phyloP scores from a whole-genome alignment of 2,797 vertebrate genomes.

The Lepus townsendii region DNA sequence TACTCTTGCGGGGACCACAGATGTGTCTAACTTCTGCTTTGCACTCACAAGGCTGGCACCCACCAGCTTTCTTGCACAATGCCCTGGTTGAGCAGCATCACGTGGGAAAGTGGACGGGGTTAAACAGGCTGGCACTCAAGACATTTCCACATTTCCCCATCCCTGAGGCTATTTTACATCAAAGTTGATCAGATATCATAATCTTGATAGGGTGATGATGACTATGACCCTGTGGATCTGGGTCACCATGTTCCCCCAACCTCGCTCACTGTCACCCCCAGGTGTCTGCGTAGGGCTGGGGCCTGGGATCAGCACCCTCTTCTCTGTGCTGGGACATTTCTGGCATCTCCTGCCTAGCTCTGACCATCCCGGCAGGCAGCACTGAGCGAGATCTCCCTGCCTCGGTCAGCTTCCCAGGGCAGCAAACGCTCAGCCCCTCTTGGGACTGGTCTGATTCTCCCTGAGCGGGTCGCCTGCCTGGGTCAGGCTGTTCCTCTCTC shows the following conservation, averaged over 20 bases:
- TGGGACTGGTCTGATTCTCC: rapidly evolving
- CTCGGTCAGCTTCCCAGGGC: neutral
- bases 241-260: too few species aligned
- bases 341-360: neutral
- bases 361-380: neutral
- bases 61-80: neutral
- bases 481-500: neutral
- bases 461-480: too few species aligned
- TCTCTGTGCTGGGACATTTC: neutral
- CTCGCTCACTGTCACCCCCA: neutral
- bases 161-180: too few species aligned
- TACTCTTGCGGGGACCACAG: neutral
- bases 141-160: neutral
- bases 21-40: too few species aligned
- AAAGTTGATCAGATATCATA: too few species aligned
- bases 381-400: too few species aligned
- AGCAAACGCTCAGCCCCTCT: neutral
- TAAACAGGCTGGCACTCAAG: neutral
- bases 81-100: rapidly evolving
- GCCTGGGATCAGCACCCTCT: too few species aligned
- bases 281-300: neutral
- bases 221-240: neutral
- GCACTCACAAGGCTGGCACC: neutral
- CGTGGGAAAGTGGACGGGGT: too few species aligned
- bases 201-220: neutral